Evolutionary conservation across 35 echinoderm and acorn worm genomes (phyloP), one percentile per base, ranked within the genome.

Genomic region (Anneissia japonica): DNA sequence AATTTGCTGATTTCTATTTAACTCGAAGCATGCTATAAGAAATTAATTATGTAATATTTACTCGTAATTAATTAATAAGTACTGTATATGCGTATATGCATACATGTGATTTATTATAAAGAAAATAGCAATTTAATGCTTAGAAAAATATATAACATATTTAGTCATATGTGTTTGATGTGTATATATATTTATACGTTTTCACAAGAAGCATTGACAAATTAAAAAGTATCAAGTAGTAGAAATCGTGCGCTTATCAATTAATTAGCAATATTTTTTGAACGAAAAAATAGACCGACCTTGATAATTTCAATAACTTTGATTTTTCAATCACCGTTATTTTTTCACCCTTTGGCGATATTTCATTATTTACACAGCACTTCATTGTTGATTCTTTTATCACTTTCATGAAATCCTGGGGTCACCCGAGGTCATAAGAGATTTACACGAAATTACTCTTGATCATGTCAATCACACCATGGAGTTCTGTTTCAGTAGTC

Each of bases 211-310:
- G n/a, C n/a, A n/a, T n/a, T n/a, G n/a, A n/a, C n/a, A 64, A 64
- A 64, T 64, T 64, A 26, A 9, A 64, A 64, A 64, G 2, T 16
- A 64, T 64, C 51, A 64, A 64, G 51, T 64, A 64, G 5, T 64
- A 64, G 21, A 26, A 64, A 64, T 64, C 51, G 19, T 9, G 9
- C 51, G 51, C 7, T 2, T 64, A 64, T 64, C 51, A 64, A 64
- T 64, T 64, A 64, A 64, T 64, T 64, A 64, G 51, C 51, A 64
- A 64, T 64, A 64, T 64, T 64, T 64, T 64, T 64, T 64, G n/a
- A 64, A 64, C 51, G 51, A 64, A 64, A 64, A 64, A 64, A 64
- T 64, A 64, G 9, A 64, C 10, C 51, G 51, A 64, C 51, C 51
- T 64, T 64, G 51, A 64, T 64, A 64, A 64, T 64, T 64, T 26